These are phyloP conservation scores for Lagothrix lagotricha DNA, from an alignment of 2,797 vertebrate species.

Conservation along the genomic window DNA sequence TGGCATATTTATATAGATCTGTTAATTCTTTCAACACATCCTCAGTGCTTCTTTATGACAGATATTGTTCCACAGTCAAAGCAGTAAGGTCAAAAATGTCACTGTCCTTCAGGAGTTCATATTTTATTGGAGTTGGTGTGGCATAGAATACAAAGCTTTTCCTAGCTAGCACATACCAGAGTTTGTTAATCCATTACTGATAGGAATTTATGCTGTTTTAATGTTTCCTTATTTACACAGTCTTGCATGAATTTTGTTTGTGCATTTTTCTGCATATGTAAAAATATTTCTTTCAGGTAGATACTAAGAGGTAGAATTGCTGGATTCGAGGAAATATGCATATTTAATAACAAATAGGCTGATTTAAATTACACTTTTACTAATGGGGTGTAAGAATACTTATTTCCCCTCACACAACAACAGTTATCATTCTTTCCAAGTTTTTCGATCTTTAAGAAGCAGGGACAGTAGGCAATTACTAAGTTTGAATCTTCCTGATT, in stretches of 20 bases:
- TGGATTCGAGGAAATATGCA: neutral
- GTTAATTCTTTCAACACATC: neutral
- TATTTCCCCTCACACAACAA: neutral
- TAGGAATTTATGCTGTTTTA: neutral
- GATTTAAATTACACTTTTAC: neutral
- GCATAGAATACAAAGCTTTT: neutral
- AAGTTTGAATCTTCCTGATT: neutral
- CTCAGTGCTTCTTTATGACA: neutral
- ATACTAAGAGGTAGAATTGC: neutral
- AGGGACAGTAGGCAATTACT: neutral
- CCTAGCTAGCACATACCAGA: neutral
- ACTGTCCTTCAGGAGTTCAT: neutral
- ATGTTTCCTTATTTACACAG: neutral
- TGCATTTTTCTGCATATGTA: neutral
- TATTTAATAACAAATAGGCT: neutral
- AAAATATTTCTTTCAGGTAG: neutral
- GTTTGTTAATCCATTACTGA: neutral
- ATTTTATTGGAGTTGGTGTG: neutral
- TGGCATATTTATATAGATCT: neutral
- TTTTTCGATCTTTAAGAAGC: neutral
- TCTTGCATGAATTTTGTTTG: neutral
- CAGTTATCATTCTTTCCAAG: neutral
- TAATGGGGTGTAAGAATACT: neutral
- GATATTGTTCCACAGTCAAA: neutral
- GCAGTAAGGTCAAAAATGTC: neutral